Conservation (phyloP, 2,113 vertebrate species). For the Sturnus vulgaris region DNA sequence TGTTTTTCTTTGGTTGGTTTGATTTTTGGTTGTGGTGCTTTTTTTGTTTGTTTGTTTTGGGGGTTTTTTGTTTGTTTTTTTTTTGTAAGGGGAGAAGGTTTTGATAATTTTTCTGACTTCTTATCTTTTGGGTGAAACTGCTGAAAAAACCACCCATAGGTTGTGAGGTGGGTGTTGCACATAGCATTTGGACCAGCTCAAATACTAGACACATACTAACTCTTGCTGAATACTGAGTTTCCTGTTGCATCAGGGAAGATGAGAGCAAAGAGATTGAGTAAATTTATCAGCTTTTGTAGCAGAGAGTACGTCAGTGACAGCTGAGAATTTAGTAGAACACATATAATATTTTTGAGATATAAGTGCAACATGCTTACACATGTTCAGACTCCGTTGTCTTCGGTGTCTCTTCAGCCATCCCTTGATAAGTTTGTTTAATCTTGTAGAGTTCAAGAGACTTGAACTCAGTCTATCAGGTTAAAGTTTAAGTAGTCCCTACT, state of each 20-base stretch:
- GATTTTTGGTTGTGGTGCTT: not conserved
- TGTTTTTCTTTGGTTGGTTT: not conserved
- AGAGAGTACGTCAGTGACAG: not conserved
- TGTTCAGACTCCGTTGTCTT: not conserved
- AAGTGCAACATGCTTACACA: not conserved
- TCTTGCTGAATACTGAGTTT: not conserved
- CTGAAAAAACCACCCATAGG: not conserved
- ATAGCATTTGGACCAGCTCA: not conserved
- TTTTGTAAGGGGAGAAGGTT: too few relatives aligned
- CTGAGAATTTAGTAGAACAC: not conserved
- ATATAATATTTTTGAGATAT: not conserved
- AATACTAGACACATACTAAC: not conserved
- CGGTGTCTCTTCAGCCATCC: not conserved
- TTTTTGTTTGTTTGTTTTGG: not conserved
- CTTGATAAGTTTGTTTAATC: not conserved
- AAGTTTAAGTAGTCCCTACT: not conserved
- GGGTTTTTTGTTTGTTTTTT: too few relatives aligned
- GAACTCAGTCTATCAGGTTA: not conserved
- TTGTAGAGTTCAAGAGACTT: not conserved
- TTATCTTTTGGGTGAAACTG: not conserved
- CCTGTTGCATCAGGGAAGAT: not conserved
- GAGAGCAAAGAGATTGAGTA: not conserved
- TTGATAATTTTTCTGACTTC: not conserved
- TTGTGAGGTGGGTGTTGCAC: not conserved
- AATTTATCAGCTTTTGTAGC: not conserved